Base-by-base conservation (phyloP, 2,888 invertebrate species). In the Tachina lurida region DNA sequence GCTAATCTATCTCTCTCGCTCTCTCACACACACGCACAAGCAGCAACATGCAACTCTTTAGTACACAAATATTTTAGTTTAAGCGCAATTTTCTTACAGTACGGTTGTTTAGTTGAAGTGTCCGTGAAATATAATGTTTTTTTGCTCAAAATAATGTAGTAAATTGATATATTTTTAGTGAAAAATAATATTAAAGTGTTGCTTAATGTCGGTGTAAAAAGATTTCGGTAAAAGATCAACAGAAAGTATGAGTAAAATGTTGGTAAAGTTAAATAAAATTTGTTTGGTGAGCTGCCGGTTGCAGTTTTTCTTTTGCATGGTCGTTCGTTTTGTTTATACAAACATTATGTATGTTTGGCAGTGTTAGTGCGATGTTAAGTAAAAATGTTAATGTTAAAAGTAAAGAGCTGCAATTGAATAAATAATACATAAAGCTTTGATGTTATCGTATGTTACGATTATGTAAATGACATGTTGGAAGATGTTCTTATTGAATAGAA, bases 151-250 rank as follows among this genome's bases (percentile, higher is more conserved):
- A 54, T 2, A 19, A 54, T 54, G 1, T 0, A 54, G 17, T 54
- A 17, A 54, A 54, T 54, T 54, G 1, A 10, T 2, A 8, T 10
- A 54, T 19, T 54, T 19, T 54, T 54, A 17, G 3, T 10, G 54
- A 54, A 54, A 54, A 19, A 54, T 54, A 10, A n/a, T 54, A 54
- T 19, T 19, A 54, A 54, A 19, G 54, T n/a, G n/a, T 49, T 49
- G 49, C 4, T 49, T 19, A 17, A 54, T 19, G 15, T 54, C 10
- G 19, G 17, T 19, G 10, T 54, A 54, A 10, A 54, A 17, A 54
- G 10, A 54, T 54, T 54, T 19, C 17, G 17, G 10, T 9, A 1
- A 10, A 19, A 54, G 19, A 17, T 54, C 10, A 19, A 19, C 19
- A 19, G 19, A 10, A 54, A 54, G 10, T 54, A 10, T 10, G 19